Evolutionary conservation across 2,888 invertebrate species (phyloP), one percentile per base, ranked within the genome.

Genomic region (Eupeodes luniger): DNA sequence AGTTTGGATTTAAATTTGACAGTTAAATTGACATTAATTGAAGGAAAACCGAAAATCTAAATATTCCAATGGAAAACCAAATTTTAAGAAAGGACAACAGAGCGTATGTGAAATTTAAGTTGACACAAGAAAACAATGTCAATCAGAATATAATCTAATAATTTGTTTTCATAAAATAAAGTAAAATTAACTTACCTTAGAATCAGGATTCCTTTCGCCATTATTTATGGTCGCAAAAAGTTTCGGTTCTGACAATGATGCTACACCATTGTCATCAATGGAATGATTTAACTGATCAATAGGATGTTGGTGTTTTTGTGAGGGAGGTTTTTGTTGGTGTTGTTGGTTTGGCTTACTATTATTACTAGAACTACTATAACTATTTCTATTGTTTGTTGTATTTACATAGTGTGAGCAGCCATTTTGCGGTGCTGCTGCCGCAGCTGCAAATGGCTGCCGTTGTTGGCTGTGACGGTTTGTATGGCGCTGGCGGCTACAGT

Each of bases 401-500:
- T 88, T 88, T 85, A 88, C 88, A 88, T 88, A 85, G 85, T 81
- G 78, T 59, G 85, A 75, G 84, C 81, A 85, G 85, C 81, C 84
- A 61, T 88, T 81, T 70, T 67, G 85, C 75, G 81, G 70, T 81
- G 72, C 74, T 72, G 76, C 40, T 72, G 76, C 78, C 14, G 72
- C 74, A 67, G 76, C 75, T n/a, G 40, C 40, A 67, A 74, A 75
- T n/a, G 83, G 75, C 69, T 82, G 81, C 79, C 55, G 72, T 83
- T 89, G 72, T 83, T 89, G 84, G 83, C 89, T 88, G 75, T 81
- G 78, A 74, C 69, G 66, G 70, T 78, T 82, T 36, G 62, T 80
- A n/a, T 74, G 74, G 36, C 49, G 82, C 85, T 85, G 89, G 89
- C 85, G 87, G 89, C 85, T 90, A 87, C 85, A 89, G 66, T 77